A percentile compares a stretch with the other conserved stretches of the same genome.
These are phyloP conservation scores for Gadus chalcogrammus DNA, from an alignment of 2,113 vertebrate species.

Conservation along the genomic window DNA sequence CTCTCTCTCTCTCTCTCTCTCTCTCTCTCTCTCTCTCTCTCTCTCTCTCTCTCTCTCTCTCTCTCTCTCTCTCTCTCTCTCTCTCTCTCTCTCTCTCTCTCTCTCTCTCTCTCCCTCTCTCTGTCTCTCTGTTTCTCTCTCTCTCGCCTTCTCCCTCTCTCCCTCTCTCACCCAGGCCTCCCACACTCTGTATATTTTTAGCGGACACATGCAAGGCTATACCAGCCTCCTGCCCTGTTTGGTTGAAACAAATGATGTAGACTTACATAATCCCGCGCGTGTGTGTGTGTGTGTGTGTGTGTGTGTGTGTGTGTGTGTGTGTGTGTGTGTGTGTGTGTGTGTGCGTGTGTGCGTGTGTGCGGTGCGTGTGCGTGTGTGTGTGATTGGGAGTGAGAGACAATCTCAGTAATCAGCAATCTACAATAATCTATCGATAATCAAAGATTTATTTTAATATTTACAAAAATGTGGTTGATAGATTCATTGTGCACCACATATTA, in stretches of 20 bases:
- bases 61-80: no score
- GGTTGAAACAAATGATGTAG: slow-evolving; percentile 24
- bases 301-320: slow-evolving; percentile 5
- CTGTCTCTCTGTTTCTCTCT: not conserved
- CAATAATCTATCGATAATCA: no score
- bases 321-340: not conserved
- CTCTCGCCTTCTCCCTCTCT: not conserved
- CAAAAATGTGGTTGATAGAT: no score
- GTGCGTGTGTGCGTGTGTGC: not conserved
- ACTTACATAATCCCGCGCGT: slow-evolving; percentile 21
- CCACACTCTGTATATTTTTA: slow-evolving; percentile 54
- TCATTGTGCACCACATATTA: no score
- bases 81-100: not conserved
- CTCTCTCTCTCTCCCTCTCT: not conserved
- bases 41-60: no score
- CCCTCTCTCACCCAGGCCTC: slow-evolving; percentile 34
- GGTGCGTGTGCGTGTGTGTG: not conserved
- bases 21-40: no score
- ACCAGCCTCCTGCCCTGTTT: slow-evolving; percentile 22
- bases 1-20: no score
- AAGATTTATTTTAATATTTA: no score
- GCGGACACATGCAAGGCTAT: slow-evolving; percentile 29
- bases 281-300: slow-evolving; percentile 2
- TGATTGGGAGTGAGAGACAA: not conserved
- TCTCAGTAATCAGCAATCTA: no score